Conservation (phyloP, 1,140 invertebrate genomes). For the Oryctes rhinoceros region DNA sequence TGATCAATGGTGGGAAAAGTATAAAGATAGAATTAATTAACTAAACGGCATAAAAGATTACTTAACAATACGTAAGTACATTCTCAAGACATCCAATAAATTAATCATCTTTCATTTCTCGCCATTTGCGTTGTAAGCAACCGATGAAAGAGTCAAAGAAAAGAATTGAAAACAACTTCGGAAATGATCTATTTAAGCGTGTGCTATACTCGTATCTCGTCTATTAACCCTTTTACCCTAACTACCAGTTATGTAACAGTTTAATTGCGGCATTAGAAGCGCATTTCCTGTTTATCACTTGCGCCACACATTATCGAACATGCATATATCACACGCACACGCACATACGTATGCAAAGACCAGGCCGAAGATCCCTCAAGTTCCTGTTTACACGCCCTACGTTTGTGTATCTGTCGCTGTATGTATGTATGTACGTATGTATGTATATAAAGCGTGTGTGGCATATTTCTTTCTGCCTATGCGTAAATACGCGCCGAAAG, state of each 20-base stretch:
- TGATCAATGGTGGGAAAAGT: too few species aligned
- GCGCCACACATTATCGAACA: slow-evolving; percentile 24
- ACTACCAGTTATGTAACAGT: slow-evolving; percentile 6
- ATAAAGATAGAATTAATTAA: too few species aligned
- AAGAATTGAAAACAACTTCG: neutral
- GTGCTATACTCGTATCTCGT: neutral
- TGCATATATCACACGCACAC: slow-evolving; percentile 5
- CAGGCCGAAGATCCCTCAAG: neutral
- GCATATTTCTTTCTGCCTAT: slow-evolving; percentile 31
- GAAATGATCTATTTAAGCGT: slow-evolving; percentile 21
- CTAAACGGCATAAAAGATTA: too few species aligned
- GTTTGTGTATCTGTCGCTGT: neutral
- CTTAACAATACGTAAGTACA: too few species aligned
- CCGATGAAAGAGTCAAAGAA: too few species aligned
- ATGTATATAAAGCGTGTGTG: slow-evolving; percentile 1
- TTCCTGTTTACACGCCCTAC: slow-evolving; percentile 23
- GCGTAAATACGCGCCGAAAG: neutral
- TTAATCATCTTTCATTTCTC: too few species aligned
- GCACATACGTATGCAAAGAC: neutral
- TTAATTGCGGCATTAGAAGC: slow-evolving; percentile 21
- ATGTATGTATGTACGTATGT: neutral
- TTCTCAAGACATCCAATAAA: too few species aligned
- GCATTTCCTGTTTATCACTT: slow-evolving; percentile 33
- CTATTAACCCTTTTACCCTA: slow-evolving; percentile 25
- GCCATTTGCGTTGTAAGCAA: too few species aligned